Conservation (phyloP, 2,888 invertebrate species). For the Melanargia galathea region DNA sequence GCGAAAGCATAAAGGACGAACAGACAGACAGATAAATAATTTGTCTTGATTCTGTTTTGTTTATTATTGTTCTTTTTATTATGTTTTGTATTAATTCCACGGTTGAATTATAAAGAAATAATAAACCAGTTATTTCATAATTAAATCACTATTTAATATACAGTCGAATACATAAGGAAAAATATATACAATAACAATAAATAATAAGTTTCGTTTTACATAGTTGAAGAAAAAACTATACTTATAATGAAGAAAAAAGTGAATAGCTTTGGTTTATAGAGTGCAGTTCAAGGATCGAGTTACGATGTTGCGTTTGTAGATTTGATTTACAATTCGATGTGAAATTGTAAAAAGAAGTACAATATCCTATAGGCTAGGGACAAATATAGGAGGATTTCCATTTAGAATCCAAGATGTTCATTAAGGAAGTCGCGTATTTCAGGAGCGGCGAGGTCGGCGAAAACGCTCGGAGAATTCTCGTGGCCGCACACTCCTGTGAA, state of each 20-base stretch:
- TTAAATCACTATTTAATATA: background rate
- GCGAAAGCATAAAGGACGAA: too few species aligned
- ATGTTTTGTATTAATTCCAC: too few species aligned
- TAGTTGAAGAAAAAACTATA: background rate
- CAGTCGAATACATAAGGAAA: background rate
- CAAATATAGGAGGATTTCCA: background rate
- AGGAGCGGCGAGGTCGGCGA: conserved; percentile 10
- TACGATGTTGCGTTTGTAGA: background rate
- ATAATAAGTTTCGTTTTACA: background rate
- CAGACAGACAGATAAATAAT: too few species aligned
- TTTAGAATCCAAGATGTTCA: background rate
- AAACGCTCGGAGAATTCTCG: background rate
- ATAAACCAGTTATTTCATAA: background rate
- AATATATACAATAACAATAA: background rate
- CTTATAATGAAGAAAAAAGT: background rate
- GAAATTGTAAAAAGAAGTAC: too few species aligned
- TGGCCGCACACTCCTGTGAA: conserved; percentile 2
- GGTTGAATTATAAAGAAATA: too few species aligned
- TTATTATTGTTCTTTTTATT: too few species aligned
- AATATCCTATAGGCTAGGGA: too few species aligned
- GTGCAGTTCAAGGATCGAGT: background rate
- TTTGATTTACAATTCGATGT: background rate
- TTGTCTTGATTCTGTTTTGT: too few species aligned
- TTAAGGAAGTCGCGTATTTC: conserved; percentile 8
- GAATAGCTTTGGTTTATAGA: background rate